A percentile compares a stretch with the other conserved stretches of the same genome.
Evolutionary conservation across 2,888 invertebrate species (phyloP).

Genomic region (Selenia dentaria): DNA sequence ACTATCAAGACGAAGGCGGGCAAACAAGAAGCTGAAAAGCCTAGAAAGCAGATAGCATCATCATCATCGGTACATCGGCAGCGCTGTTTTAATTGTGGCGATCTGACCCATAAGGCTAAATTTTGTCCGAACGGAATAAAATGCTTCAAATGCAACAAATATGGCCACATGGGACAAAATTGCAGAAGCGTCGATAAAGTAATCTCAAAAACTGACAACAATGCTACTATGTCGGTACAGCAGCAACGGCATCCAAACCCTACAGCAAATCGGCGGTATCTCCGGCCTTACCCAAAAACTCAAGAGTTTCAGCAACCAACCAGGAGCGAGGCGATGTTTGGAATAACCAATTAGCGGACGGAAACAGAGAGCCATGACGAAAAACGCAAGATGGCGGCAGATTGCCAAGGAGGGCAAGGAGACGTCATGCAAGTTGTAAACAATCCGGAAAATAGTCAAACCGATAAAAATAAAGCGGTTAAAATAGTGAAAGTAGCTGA

Average conservation of each 20-base stretch:
- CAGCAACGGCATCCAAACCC: not conserved
- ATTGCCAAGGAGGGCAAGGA: not conserved
- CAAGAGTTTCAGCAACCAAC: not conserved
- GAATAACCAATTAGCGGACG: not conserved
- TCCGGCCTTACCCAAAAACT: not conserved
- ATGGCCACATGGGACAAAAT: not conserved
- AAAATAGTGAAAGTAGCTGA: not conserved
- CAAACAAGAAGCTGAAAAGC: not conserved
- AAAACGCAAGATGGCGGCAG: not conserved
- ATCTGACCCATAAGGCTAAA: not conserved
- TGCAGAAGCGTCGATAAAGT: not conserved
- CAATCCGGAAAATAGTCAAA: not conserved
- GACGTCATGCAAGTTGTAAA: not conserved
- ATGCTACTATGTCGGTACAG: not conserved
- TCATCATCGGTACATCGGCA: not conserved
- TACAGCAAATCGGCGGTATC: not conserved
- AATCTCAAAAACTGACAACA: not conserved
- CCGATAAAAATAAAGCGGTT: not conserved
- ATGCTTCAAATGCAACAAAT: not conserved
- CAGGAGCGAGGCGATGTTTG: not conserved
- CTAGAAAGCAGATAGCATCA: not conserved
- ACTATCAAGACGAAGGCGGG: not conserved
- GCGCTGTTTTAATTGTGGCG: not conserved
- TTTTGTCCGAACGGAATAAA: not conserved
- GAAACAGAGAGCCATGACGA: not conserved